Evolutionary conservation across 1,140 invertebrate genomes (phyloP).

Genomic region (Pseudomyrmex sp.): DNA sequence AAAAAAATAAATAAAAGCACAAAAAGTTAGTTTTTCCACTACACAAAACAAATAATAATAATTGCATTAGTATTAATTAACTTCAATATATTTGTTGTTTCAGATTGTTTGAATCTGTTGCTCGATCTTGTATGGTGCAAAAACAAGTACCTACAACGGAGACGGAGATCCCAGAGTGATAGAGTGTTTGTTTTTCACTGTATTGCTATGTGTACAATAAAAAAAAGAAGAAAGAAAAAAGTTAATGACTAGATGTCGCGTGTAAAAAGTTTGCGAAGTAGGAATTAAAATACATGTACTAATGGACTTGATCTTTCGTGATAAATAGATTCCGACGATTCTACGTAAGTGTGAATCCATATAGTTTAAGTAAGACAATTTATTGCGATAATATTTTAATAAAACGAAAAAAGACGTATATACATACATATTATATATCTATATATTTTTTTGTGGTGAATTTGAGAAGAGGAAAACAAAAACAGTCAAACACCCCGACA

Average conservation of each 20-base stretch:
- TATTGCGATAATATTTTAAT: conserved; percentile 81
- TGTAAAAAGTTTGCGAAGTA: conserved; percentile 83
- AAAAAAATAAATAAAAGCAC: no score
- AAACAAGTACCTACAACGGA: conserved; percentile 88
- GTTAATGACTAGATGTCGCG: conserved; percentile 77
- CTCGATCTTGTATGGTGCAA: conserved; percentile 96
- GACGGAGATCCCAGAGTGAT: conserved; percentile 87
- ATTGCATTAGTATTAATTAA: neutral
- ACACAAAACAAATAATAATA: no score
- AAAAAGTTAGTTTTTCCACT: no score
- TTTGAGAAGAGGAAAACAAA: conserved; percentile 64
- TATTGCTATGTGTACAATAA: conserved; percentile 83
- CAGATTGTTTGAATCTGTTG: conserved; percentile 97
- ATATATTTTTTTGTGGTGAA: no score
- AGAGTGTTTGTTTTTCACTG: conserved; percentile 78
- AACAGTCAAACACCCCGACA: conserved; percentile 79
- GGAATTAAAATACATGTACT: conserved; percentile 80
- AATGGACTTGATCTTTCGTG: conserved; percentile 71
- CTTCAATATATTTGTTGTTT: conserved; percentile 75
- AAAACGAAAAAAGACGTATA: conserved; percentile 60
- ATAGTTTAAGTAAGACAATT: conserved; percentile 75
- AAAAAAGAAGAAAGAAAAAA: conserved; percentile 51
- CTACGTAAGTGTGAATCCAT: conserved; percentile 75
- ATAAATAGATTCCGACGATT: conserved; percentile 56
- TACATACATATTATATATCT: no score